Conservation (phyloP, 2,113 vertebrate genomes). For the Hyperopisus bebe region DNA sequence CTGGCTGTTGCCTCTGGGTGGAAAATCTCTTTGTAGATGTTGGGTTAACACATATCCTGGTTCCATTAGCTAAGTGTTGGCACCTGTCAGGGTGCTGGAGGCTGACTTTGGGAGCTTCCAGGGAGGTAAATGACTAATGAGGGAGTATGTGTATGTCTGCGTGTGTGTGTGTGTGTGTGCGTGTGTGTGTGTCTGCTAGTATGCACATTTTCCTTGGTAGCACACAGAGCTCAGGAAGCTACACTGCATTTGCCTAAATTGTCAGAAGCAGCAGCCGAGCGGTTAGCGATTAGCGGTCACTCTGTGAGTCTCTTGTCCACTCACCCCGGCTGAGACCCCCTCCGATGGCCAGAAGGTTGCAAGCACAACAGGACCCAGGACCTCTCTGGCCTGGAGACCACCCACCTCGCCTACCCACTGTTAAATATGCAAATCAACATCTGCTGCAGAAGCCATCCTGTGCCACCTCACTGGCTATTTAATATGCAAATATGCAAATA, state of each 20-base stretch:
- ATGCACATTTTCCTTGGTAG: background rate
- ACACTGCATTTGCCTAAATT: background rate
- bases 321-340: slow-evolving; percentile 23
- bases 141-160: background rate
- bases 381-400: background rate
- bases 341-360: slow-evolving; percentile 35
- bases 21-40: background rate
- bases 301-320: background rate
- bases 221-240: background rate
- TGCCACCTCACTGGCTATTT: slow-evolving; percentile 60
- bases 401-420: slow-evolving; percentile 39
- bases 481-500: slow-evolving; percentile 60
- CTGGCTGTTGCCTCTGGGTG: background rate
- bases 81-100: background rate
- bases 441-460: slow-evolving; percentile 63
- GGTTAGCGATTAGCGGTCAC: background rate
- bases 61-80: slow-evolving; percentile 5
- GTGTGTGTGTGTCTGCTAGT: background rate
- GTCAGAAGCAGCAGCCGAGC: background rate
- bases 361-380: slow-evolving; percentile 26
- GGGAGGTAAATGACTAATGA: background rate
- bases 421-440: slow-evolving; percentile 72
- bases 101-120: background rate
- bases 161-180: too few species aligned
- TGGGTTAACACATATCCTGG: background rate